phyloP scores from a whole-genome alignment of 2,888 invertebrate genomes.

The Leptura quadrifasciata region DNA sequence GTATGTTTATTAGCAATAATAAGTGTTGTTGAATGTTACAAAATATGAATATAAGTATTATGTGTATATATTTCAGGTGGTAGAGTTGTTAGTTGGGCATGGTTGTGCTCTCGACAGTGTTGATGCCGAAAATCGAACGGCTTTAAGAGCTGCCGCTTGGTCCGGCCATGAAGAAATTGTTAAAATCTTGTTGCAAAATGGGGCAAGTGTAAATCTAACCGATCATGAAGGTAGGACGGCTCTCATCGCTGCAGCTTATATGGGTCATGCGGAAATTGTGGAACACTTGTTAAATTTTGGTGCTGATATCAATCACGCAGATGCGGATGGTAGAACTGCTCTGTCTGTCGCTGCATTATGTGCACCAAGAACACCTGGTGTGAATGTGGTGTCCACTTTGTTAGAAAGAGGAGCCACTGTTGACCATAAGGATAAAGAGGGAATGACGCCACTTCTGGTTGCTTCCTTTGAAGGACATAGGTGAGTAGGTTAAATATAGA shows the following conservation, averaged over 20 bases:
- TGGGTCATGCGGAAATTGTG: slow-evolving; percentile 94
- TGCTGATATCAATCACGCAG: slow-evolving; percentile 89
- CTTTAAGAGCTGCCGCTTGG: slow-evolving; percentile 94
- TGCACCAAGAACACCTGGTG: slow-evolving; percentile 85
- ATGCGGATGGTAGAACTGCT: slow-evolving; percentile 91
- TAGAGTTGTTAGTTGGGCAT: slow-evolving; percentile 85
- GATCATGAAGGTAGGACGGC: slow-evolving; percentile 94
- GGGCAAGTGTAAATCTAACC: slow-evolving; percentile 87
- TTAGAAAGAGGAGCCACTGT: slow-evolving; percentile 90
- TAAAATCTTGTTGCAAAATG: slow-evolving; percentile 83
- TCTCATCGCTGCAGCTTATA: slow-evolving; percentile 95
- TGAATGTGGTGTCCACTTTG: slow-evolving; percentile 83
- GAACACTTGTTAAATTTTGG: slow-evolving; percentile 87
- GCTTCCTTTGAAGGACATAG: slow-evolving; percentile 94
- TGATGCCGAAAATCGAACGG: slow-evolving; percentile 91
- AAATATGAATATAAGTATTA: no score
- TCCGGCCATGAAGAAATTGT: slow-evolving; percentile 93
- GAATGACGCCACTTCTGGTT: slow-evolving; percentile 90
- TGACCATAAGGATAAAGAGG: slow-evolving; percentile 88
- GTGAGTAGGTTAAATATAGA: slow-evolving; percentile 72
- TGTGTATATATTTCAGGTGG: slow-evolving; percentile 78
- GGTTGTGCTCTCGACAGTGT: slow-evolving; percentile 91
- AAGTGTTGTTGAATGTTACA: no score
- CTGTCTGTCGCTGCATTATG: slow-evolving; percentile 91
- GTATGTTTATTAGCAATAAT: no score